These are phyloP conservation scores for Phania funesta DNA, from an alignment of 2,888 invertebrate genomes.

Conservation along the genomic window DNA sequence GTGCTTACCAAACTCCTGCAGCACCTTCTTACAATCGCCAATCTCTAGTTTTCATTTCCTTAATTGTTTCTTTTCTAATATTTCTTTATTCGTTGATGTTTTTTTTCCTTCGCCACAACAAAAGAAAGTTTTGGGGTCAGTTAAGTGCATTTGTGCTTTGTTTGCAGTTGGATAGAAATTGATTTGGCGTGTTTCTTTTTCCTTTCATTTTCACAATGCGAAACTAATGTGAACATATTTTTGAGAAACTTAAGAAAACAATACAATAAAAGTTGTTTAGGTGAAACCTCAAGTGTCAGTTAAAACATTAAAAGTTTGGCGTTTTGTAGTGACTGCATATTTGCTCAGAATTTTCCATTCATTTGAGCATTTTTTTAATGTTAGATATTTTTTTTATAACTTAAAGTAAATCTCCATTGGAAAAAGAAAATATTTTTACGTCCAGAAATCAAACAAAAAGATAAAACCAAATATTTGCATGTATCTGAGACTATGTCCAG, in stretches of 20 bases:
- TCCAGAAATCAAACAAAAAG: too few species aligned
- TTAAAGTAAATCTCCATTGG: too few species aligned
- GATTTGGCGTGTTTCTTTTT: background rate
- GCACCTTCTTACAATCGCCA: background rate
- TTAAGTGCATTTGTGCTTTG: conserved; percentile 10
- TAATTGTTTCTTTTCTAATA: background rate
- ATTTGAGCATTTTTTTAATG: too few species aligned
- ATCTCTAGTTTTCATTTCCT: background rate
- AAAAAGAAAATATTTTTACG: too few species aligned
- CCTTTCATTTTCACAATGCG: background rate
- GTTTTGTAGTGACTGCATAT: too few species aligned
- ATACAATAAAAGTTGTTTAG: background rate
- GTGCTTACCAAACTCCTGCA: background rate
- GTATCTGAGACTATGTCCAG: too few species aligned
- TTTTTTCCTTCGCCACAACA: background rate
- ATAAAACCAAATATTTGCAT: too few species aligned
- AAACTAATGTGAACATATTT: background rate
- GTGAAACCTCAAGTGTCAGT: background rate
- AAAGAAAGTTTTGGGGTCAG: conserved; percentile 20
- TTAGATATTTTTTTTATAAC: too few species aligned
- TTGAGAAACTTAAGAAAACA: background rate
- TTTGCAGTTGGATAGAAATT: background rate
- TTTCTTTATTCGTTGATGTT: background rate
- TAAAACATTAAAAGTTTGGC: background rate
- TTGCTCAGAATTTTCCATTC: too few species aligned